These are phyloP conservation scores for Gnathonemus echidnorhynchus DNA, from an alignment of 2,113 vertebrate genomes.

Conservation along the genomic window DNA sequence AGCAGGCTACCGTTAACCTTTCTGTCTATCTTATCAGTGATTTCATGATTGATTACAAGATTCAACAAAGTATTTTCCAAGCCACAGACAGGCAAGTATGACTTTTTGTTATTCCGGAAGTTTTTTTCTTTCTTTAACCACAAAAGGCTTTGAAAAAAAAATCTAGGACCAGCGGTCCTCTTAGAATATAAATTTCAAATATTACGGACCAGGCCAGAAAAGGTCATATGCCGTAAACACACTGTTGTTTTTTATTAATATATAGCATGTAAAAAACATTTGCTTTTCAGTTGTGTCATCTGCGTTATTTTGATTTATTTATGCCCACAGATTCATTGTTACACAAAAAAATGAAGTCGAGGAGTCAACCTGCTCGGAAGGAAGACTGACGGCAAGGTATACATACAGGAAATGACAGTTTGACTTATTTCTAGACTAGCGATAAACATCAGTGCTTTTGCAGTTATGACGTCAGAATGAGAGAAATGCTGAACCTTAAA, in stretches of 20 bases:
- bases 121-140: not conserved
- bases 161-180: not conserved
- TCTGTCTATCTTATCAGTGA: not conserved
- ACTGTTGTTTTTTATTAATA: not conserved
- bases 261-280: not conserved
- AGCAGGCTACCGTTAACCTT: not conserved
- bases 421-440: slow-evolving; percentile 13
- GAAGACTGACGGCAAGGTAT: not conserved
- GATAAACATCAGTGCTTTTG: not conserved
- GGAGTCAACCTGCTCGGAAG: not conserved
- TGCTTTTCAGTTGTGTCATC: not conserved
- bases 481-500: not conserved
- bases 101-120: not conserved
- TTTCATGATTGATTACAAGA: not conserved
- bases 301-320: not conserved
- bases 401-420: slow-evolving; percentile 7
- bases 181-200: not conserved
- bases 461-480: not conserved
- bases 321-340: not conserved
- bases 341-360: not conserved
- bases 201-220: not conserved
- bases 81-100: not conserved
- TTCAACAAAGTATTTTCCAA: not conserved
- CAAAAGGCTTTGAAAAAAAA: not conserved
- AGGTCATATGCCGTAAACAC: not conserved